Percentiles rank a stretch among this genome's conserved stretches.
These are phyloP conservation scores for Koerneria pararmatus DNA, from an alignment of 2,888 invertebrate genomes.

Conservation along the genomic window DNA sequence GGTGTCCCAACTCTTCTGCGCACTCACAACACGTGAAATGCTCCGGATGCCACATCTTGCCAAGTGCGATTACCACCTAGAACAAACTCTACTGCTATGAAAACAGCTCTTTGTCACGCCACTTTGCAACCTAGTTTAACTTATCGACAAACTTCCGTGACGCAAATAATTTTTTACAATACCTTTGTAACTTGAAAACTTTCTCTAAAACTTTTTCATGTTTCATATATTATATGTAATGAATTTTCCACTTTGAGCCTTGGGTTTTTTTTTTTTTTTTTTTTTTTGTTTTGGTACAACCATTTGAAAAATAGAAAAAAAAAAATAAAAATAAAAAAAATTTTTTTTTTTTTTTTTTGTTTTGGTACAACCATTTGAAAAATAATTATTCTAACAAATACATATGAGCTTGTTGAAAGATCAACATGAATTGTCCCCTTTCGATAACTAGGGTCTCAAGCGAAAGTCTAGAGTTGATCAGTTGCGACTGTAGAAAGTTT, in stretches of 20 bases:
- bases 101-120: not conserved
- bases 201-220: not conserved
- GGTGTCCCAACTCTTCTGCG: slow-evolving; percentile 87
- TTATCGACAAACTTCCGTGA: no score
- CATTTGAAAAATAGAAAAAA: not conserved
- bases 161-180: no score
- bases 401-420: no score
- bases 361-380: not conserved
- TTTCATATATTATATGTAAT: no score
- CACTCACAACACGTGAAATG: slow-evolving; percentile 97
- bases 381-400: not conserved
- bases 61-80: slow-evolving; percentile 87
- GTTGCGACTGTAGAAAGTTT: no score
- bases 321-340: not conserved
- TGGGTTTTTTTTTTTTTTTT: no score
- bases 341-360: not conserved
- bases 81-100: slow-evolving; percentile 14
- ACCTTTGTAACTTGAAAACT: no score
- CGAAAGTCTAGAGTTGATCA: no score
- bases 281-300: not conserved
- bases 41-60: slow-evolving; percentile 98
- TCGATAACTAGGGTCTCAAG: no score
- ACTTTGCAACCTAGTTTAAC: no score
- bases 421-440: no score
- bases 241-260: no score